Evolutionary conservation across 2,113 vertebrate genomes (phyloP).

Genomic region (Plectropomus leopardus): DNA sequence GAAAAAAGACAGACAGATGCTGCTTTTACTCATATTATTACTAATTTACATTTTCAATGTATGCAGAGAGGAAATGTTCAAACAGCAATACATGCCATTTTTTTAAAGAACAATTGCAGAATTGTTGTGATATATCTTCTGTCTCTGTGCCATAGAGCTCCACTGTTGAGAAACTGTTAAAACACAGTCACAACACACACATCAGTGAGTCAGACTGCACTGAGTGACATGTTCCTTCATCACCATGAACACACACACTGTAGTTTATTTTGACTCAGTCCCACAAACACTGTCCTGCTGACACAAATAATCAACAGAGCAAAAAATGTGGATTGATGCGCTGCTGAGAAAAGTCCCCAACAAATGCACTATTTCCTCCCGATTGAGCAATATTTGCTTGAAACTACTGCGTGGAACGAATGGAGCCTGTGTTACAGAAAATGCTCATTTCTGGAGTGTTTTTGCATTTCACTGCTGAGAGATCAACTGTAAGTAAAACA

Average conservation of each 20-base stretch:
- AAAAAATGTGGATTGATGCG: not conserved
- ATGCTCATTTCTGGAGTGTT: no score
- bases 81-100: no score
- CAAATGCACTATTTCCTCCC: not conserved
- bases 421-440: no score
- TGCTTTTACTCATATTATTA: not conserved
- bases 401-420: no score
- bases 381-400: no score
- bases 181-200: no score
- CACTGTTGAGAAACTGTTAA: no score
- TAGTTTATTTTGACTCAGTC: constrained; percentile 6
- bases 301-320: not conserved
- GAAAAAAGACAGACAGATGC: not conserved
- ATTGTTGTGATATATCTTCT: no score
- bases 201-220: not conserved
- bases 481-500: no score
- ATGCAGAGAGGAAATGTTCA: not conserved
- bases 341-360: not conserved
- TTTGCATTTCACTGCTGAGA: no score
- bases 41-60: not conserved
- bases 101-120: no score
- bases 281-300: not conserved
- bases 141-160: no score
- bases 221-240: not conserved
- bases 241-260: constrained; percentile 3